Evolutionary conservation across 2,888 invertebrate species (phyloP), one percentile per base, ranked within the genome.

Genomic region (Cordylochernes scorpioides): DNA sequence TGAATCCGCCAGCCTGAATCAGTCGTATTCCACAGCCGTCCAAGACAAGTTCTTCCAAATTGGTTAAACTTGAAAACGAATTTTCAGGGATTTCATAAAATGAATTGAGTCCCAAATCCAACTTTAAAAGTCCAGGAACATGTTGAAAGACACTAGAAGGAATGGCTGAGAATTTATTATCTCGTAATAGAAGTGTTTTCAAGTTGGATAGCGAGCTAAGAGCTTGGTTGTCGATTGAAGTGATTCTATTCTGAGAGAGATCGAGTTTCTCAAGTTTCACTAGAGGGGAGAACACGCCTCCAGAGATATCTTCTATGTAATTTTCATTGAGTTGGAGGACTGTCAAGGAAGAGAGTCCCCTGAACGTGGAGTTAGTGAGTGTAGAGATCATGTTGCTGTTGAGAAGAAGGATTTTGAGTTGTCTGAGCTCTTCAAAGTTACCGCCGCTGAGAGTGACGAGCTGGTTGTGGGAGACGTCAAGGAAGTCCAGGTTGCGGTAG

Each of bases 401-500:
- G 34, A 84, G 54, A 52, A 78, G 72, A 16, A 82, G 57, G 36
- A 64, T 62, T 25, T 65, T 62, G 55, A 84, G 28, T 12, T 28
- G 16, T 10, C 18, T 28, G 42, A 66, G 67, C 33, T 61, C 62
- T 46, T 75, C 74, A 45, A 84, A 77, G 51, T 75, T 75, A 45
- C 68, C 66, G 44, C 68, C 66, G 45, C 75, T 80, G 45, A 84
- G 57, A 9, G 68, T 66, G 50, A 66, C 64, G 41, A 84, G 68
- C 46, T 64, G 65, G 55, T 84, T 84, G 50, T 64, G 62, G 10
- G 75, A 72, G 29, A 84, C 61, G 50, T 84, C 75, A 39, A 84
- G 62, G 27, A 66, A 63, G 45, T 68, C 65, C 19, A 84, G 62
- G 46, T 71, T 68, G 40, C 67, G 65, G 55, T 80, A 80, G 55